phyloP scores from a whole-genome alignment of 2,113 vertebrate species.

The Craseonycteris thonglongyai region DNA sequence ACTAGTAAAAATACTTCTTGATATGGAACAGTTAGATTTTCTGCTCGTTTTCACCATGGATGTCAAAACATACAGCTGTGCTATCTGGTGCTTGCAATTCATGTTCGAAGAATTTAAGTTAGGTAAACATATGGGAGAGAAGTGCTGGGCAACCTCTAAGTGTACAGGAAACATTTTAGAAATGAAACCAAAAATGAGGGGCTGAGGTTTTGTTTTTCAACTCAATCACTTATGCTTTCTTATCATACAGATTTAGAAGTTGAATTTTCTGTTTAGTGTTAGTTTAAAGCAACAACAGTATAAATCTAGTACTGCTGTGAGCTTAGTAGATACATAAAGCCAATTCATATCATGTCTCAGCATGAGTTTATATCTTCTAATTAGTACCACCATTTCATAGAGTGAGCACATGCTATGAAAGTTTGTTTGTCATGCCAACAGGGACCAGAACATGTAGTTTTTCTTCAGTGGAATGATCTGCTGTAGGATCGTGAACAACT shows the following conservation, averaged over 20 bases:
- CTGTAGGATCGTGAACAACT: constrained; percentile 52
- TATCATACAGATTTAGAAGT: constrained; percentile 71
- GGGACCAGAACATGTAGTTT: constrained; percentile 71
- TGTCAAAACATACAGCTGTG: constrained; percentile 87
- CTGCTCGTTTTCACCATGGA: constrained; percentile 93
- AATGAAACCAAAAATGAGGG: constrained; percentile 41
- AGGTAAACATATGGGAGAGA: constrained; percentile 65
- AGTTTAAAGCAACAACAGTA: constrained; percentile 77
- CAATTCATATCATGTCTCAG: constrained; percentile 85
- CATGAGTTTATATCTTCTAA: constrained; percentile 85
- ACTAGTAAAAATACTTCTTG: constrained; percentile 97
- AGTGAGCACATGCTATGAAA: constrained; percentile 80
- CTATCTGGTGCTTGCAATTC: constrained; percentile 74
- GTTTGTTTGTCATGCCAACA: constrained; percentile 79
- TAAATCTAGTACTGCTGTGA: constrained; percentile 85
- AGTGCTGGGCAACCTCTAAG: constrained; percentile 52
- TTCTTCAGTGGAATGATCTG: constrained; percentile 65
- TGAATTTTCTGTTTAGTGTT: constrained; percentile 75
- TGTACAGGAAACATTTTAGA: constrained; percentile 31
- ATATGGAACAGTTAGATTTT: constrained; percentile 99
- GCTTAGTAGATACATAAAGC: constrained; percentile 79
- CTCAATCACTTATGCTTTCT: constrained; percentile 62
- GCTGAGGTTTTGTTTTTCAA: constrained; percentile 58
- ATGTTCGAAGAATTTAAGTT: constrained; percentile 65
- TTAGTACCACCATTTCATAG: constrained; percentile 83